Percentiles rank a stretch among this genome's conserved stretches.
Evolutionary conservation across 2,797 vertebrate genomes (phyloP).

Genomic region (Cynodonichthys magdalenae): DNA sequence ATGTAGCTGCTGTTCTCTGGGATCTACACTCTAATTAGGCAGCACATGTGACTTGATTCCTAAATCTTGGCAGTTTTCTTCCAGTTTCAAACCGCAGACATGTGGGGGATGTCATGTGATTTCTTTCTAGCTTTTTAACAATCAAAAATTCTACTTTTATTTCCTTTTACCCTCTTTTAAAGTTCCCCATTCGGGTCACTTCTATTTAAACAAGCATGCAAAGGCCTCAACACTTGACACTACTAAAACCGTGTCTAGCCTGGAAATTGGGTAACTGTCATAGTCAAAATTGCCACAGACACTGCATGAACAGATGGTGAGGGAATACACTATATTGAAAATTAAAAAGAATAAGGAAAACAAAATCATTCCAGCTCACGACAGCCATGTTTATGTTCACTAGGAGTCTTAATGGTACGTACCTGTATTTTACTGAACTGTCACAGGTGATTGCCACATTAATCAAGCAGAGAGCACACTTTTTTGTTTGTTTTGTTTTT

Average conservation of each 20-base stretch:
- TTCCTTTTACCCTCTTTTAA: conserved; percentile 5
- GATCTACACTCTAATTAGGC: conserved; percentile 44
- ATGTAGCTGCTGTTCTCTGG: conserved; percentile 27
- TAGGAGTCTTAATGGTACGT: no score
- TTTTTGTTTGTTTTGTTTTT: no score
- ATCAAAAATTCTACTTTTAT: conserved; percentile 16
- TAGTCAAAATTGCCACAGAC: conserved; percentile 50
- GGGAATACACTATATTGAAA: conserved; percentile 43
- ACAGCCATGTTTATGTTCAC: neutral
- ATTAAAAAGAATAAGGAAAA: conserved; percentile 13
- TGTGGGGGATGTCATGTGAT: neutral
- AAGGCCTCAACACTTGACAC: conserved; percentile 67
- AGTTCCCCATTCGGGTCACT: conserved; percentile 36
- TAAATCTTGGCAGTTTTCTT: conserved; percentile 14
- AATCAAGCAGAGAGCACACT: no score
- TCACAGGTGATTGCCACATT: no score
- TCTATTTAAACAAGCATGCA: conserved; percentile 46
- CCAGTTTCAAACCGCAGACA: conserved; percentile 14
- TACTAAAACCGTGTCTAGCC: conserved; percentile 61
- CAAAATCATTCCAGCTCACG: neutral
- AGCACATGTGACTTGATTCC: neutral
- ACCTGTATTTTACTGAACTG: no score
- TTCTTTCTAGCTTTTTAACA: neutral
- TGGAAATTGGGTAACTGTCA: conserved; percentile 63
- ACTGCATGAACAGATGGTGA: conserved; percentile 65